These are phyloP conservation scores for Tinamus guttatus DNA, from an alignment of 2,113 vertebrate genomes.

Conservation along the genomic window DNA sequence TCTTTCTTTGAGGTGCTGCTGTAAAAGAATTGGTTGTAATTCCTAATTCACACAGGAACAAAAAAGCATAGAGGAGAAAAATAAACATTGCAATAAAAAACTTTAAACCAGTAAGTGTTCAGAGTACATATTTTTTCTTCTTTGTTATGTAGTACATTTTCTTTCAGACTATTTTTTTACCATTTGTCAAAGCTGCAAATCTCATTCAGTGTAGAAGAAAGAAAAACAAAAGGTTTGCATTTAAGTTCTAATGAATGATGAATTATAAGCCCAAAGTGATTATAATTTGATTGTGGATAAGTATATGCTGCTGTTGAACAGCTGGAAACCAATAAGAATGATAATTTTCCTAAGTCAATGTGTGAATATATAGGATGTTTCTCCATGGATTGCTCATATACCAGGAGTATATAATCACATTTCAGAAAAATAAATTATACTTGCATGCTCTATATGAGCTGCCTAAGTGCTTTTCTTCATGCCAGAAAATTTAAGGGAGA, in stretches of 20 bases:
- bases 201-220: neutral
- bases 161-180: neutral
- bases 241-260: neutral
- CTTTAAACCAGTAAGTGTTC: neutral
- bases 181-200: neutral
- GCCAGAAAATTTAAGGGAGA: neutral
- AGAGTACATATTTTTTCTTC: neutral
- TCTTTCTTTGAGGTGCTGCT: slow-evolving; percentile 4
- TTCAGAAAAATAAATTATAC: neutral
- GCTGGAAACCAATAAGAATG: slow-evolving; percentile 25
- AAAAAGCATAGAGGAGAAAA: neutral
- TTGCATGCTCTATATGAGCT: neutral
- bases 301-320: slow-evolving; percentile 20
- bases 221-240: neutral
- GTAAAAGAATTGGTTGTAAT: neutral
- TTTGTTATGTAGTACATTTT: neutral
- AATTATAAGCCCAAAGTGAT: slow-evolving; percentile 23
- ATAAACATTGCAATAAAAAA: neutral
- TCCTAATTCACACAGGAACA: neutral
- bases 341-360: neutral
- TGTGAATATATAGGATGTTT: slow-evolving; percentile 1
- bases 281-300: neutral
- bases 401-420: neutral
- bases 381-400: slow-evolving; percentile 21
- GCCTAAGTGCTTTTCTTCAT: neutral